These are phyloP conservation scores for Oppia nitens DNA, from an alignment of 1,140 invertebrate genomes.

Conservation along the genomic window DNA sequence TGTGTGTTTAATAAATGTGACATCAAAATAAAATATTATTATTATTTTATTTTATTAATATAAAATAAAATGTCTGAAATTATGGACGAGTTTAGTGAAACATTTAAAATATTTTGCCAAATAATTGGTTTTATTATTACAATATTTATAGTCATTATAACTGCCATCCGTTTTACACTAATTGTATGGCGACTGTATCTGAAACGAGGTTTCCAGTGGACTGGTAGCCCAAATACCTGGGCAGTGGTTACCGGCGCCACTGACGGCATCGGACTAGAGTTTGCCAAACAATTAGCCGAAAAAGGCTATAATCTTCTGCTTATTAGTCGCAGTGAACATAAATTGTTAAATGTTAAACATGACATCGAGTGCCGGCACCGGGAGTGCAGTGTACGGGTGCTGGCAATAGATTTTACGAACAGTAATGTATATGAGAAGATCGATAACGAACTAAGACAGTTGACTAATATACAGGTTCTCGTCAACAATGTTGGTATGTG, in stretches of 20 bases:
- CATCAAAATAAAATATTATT: too few relatives aligned
- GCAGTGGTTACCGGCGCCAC: conserved; percentile 70
- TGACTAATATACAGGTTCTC: conserved; percentile 11
- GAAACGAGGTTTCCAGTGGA: too few relatives aligned
- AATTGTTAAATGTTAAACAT: conserved; percentile 55
- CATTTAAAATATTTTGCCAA: too few relatives aligned
- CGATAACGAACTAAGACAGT: not conserved
- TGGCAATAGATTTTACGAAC: conserved; percentile 6
- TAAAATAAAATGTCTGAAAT: too few relatives aligned
- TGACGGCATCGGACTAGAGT: conserved; percentile 76
- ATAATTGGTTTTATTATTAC: too few relatives aligned
- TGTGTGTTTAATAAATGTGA: too few relatives aligned
- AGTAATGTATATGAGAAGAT: conserved; percentile 7
- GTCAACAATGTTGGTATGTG: conserved; percentile 18
- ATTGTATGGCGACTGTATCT: too few relatives aligned
- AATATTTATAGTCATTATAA: too few relatives aligned
- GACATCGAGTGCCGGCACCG: conserved; percentile 48
- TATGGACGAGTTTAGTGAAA: too few relatives aligned
- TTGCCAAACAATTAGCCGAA: conserved; percentile 57
- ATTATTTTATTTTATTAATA: too few relatives aligned
- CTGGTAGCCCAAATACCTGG: too few relatives aligned
- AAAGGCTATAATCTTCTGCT: conserved; percentile 67
- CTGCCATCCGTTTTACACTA: too few relatives aligned
- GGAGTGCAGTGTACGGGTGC: not conserved
- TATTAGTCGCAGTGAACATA: conserved; percentile 62